Conservation (phyloP, 2,113 vertebrate genomes). For the Maccullochella peelii region DNA sequence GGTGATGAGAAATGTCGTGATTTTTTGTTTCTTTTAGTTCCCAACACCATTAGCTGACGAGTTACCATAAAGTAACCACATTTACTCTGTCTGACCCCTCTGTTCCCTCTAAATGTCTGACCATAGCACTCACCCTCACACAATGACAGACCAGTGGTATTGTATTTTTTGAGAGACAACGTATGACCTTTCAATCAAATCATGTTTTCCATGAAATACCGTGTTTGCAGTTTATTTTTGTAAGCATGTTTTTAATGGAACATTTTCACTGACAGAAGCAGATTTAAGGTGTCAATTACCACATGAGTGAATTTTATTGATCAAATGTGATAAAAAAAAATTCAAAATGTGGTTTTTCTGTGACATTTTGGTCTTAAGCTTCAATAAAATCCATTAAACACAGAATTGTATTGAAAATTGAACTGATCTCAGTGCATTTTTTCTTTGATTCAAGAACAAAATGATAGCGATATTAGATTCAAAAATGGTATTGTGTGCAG, state of each 20-base stretch:
- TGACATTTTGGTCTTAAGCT: constrained; percentile 9
- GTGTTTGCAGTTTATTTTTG: constrained; percentile 66
- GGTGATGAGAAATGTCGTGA: constrained; percentile 32
- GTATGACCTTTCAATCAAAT: constrained; percentile 23
- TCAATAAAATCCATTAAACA: constrained; percentile 53
- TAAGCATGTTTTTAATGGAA: constrained; percentile 52
- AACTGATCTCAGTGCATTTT: not conserved
- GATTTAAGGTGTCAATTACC: constrained; percentile 34
- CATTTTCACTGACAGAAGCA: constrained; percentile 21
- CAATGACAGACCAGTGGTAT: constrained; percentile 10
- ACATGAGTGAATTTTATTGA: constrained; percentile 23
- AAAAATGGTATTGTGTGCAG: not conserved
- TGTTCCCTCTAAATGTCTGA: constrained; percentile 14
- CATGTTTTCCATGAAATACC: constrained; percentile 36
- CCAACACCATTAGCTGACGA: not conserved
- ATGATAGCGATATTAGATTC: not conserved
- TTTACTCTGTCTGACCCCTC: constrained; percentile 21
- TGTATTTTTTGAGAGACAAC: constrained; percentile 25
- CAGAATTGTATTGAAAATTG: not conserved
- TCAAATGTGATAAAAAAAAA: constrained; percentile 10
- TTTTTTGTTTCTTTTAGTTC: not conserved
- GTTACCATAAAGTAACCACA: constrained; percentile 10
- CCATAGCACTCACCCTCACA: not conserved
- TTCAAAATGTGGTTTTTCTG: constrained; percentile 33
- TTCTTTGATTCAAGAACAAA: not conserved